Evolutionary conservation across 2,888 invertebrate species (phyloP), one percentile per base, ranked within the genome.

Genomic region (Trachelus troglodyta): DNA sequence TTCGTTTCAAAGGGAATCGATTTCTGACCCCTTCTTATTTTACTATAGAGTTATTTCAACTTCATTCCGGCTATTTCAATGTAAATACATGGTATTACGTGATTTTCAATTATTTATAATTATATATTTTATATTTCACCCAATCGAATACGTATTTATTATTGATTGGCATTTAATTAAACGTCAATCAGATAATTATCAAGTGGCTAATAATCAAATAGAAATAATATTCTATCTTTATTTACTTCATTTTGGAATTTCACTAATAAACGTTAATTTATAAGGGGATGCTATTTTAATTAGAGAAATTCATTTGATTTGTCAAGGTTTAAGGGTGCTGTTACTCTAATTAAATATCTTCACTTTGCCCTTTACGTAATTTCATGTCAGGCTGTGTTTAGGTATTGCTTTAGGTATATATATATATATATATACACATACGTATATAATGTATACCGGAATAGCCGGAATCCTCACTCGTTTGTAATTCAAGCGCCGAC

Each of bases 1-100:
- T 35, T 12, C 79, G 73, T 81, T 82, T 82, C 83, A 83, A 82
- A 80, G 82, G 79, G 80, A 83, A 86, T 84, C 83, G 85, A 85
- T 76, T 15, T 74, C 12, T n/a, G 15, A 0, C 3, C 23, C 23
- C 9, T 15, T 12, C 37, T 4, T 4, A 37, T 35, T 40, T 15
- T 56, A 56, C 40, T 9, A 6, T 15, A 15, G 2, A 56, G 9
- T 56, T 56, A 56, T 56, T 56, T 56, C 40, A 56, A 23, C 40
- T 56, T 23, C 40, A 9, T 56, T 9, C 23, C 4, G 9, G 23
- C 40, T 56, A 23, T 56, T 56, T 56, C 23, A 23, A 56, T 56
- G 40, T 23, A 56, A 9, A 12, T 35, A 56, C 15, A 56, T 0
- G 1, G 6, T 23, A 56, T 56, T 23, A 56, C 40, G 40, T 23